Conservation (phyloP, 2,888 invertebrate genomes). For the Iselma pallidipennis region DNA sequence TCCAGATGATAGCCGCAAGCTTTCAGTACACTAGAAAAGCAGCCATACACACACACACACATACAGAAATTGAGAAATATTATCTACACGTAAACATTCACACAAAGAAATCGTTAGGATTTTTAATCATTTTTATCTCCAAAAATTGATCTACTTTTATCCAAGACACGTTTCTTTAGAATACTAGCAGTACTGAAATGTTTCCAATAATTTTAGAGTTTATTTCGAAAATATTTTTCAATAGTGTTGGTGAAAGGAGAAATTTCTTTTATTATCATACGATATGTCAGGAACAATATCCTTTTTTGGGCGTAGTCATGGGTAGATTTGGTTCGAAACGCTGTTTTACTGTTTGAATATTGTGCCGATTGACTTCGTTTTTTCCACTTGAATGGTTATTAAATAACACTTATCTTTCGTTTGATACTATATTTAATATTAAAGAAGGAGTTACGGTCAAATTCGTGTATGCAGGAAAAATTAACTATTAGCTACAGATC, state of each 20-base stretch:
- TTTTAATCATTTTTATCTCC: no score
- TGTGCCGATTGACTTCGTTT: not conserved
- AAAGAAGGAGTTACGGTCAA: slow-evolving; percentile 24
- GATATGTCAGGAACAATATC: not conserved
- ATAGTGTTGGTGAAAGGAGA: not conserved
- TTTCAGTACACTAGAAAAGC: not conserved
- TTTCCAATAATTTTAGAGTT: no score
- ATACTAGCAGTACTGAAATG: no score
- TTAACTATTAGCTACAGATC: slow-evolving; percentile 8
- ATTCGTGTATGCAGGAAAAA: slow-evolving; percentile 18
- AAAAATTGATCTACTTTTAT: not conserved
- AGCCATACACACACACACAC: not conserved
- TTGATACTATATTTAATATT: slow-evolving; percentile 21
- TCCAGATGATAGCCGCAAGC: not conserved
- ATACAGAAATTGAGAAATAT: not conserved
- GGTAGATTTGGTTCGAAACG: slow-evolving; percentile 17
- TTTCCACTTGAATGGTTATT: slow-evolving; percentile 25
- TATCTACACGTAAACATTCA: not conserved
- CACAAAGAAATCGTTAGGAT: no score
- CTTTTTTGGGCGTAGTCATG: not conserved
- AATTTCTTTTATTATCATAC: no score
- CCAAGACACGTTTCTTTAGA: no score
- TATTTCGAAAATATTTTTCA: not conserved
- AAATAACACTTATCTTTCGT: slow-evolving; percentile 24
- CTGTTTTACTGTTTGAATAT: slow-evolving; percentile 8